Evolutionary conservation across 2,113 vertebrate genomes (phyloP).

Genomic region (Cacatua alba): DNA sequence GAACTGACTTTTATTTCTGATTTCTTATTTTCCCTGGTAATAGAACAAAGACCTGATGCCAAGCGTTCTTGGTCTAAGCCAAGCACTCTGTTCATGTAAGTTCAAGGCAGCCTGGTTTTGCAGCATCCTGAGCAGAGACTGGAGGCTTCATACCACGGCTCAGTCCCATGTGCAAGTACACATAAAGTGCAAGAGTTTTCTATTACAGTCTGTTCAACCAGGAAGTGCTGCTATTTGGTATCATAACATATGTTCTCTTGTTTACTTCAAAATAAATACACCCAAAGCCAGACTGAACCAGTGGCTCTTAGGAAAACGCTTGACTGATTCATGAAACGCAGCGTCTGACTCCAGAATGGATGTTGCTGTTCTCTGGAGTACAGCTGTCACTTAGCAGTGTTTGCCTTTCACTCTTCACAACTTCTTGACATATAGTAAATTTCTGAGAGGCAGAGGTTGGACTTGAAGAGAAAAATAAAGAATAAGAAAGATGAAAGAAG

Average conservation of each 20-base stretch:
- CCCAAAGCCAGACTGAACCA: background rate
- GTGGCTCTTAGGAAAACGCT: background rate
- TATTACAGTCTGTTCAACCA: background rate
- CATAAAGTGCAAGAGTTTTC: background rate
- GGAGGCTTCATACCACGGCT: background rate
- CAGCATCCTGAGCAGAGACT: background rate
- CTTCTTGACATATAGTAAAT: background rate
- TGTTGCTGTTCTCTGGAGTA: constrained; percentile 6
- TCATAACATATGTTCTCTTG: background rate
- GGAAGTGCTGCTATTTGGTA: background rate
- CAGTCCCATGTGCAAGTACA: background rate
- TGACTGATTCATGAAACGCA: background rate
- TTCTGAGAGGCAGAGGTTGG: background rate
- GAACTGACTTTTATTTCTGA: background rate
- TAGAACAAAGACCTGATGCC: background rate
- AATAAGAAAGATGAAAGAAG: background rate
- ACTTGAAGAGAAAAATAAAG: background rate
- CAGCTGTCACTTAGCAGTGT: background rate
- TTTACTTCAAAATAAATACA: constrained; percentile 23
- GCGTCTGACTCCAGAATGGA: background rate
- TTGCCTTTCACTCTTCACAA: background rate
- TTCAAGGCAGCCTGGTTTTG: background rate
- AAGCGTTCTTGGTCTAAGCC: background rate
- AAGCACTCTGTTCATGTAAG: background rate
- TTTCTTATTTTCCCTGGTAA: background rate